Percentiles rank a stretch among this genome's conserved stretches.
Conservation (phyloP, 2,113 vertebrate species). For the Oxygymnocypris stewartii region DNA sequence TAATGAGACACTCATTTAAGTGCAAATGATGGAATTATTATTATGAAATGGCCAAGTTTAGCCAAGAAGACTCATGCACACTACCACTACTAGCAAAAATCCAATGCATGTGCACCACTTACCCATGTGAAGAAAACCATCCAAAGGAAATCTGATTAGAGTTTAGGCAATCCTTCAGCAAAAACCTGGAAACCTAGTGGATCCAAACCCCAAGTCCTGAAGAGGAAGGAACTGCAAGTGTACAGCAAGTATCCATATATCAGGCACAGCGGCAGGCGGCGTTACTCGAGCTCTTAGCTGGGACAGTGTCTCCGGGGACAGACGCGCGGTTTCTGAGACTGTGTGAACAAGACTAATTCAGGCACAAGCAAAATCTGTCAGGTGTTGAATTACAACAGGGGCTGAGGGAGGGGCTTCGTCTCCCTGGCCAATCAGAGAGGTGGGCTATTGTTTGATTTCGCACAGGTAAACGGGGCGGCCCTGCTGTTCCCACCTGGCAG, state of each 20-base stretch:
- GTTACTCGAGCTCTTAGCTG: conserved; percentile 34
- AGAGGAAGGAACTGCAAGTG: conserved; percentile 34
- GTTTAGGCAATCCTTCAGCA: conserved; percentile 18
- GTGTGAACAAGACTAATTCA: conserved; percentile 54
- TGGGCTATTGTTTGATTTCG: conserved; percentile 23
- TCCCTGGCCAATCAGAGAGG: conserved; percentile 49
- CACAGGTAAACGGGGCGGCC: conserved; percentile 60
- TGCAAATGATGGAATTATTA: conserved; percentile 26
- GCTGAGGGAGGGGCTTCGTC: conserved; percentile 47
- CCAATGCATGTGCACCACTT: neutral
- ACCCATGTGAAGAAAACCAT: conserved; percentile 18
- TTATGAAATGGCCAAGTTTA: neutral
- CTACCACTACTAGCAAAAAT: neutral
- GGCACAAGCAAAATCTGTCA: conserved; percentile 62
- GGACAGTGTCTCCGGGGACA: conserved; percentile 61
- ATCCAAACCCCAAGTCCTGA: conserved; percentile 23
- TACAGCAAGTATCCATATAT: conserved; percentile 47
- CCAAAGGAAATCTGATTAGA: neutral
- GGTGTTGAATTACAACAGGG: conserved; percentile 71
- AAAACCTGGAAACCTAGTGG: neutral
- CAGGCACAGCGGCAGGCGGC: neutral
- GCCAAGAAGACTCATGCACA: neutral
- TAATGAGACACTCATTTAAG: conserved; percentile 28
- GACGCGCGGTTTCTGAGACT: conserved; percentile 55
- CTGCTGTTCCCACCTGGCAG: conserved; percentile 42